Evolutionary conservation across 2,888 invertebrate genomes (phyloP).

Genomic region (Nymphalis polychloros): DNA sequence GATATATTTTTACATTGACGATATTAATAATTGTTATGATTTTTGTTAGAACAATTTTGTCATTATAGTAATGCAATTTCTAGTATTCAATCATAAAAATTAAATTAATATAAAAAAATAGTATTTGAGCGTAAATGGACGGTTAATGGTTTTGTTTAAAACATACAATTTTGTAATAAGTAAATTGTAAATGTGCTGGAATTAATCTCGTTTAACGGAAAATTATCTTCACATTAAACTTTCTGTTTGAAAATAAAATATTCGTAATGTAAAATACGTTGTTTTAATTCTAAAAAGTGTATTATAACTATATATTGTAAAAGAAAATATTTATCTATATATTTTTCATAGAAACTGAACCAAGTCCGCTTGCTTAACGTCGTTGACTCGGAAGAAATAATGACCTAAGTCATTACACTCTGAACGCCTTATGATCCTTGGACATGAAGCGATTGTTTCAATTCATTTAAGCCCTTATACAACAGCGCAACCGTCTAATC

Average conservation of each 20-base stretch:
- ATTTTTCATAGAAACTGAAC: constrained; percentile 19
- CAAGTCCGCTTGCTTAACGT: constrained; percentile 19
- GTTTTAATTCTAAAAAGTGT: constrained; percentile 11
- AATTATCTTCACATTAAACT: constrained; percentile 23
- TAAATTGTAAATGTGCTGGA: constrained; percentile 21
- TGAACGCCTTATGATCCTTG: constrained; percentile 16
- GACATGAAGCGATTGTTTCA: constrained; percentile 8
- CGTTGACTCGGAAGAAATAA: constrained; percentile 36
- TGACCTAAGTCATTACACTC: constrained; percentile 29
- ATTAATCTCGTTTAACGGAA: constrained; percentile 22
- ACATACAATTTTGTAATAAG: constrained; percentile 11
- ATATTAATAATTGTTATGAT: background rate
- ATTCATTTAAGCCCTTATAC: constrained; percentile 15
- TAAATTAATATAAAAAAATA: background rate
- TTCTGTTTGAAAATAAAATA: constrained; percentile 31
- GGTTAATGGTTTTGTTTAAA: background rate
- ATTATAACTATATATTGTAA: background rate
- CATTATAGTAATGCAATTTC: background rate
- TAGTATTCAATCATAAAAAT: background rate
- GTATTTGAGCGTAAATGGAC: background rate
- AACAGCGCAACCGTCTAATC: too few species aligned
- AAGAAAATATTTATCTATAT: background rate
- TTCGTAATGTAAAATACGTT: constrained; percentile 18
- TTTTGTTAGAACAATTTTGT: background rate
- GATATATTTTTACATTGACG: too few species aligned